Evolutionary conservation across 2,888 invertebrate species (phyloP).

Genomic region (Ennomos quercinarius): DNA sequence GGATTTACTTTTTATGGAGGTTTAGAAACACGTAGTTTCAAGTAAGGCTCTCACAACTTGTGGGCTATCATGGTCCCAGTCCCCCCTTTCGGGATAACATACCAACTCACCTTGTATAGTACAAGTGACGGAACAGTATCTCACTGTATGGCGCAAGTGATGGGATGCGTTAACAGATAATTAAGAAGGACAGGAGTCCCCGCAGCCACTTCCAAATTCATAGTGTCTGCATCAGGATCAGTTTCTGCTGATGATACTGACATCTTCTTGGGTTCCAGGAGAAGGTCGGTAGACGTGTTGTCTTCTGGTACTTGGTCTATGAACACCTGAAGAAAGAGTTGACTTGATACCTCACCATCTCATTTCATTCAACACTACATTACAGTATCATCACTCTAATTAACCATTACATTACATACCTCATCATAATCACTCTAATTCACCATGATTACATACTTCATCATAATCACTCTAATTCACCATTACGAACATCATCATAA

Average conservation of each 20-base stretch:
- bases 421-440: not conserved
- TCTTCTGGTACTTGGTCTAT: constrained; percentile 63
- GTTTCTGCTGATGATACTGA: constrained; percentile 59
- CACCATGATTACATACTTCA: not conserved
- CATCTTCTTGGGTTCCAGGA: constrained; percentile 64
- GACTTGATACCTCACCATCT: no score
- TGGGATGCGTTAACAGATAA: constrained; percentile 74
- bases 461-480: no score
- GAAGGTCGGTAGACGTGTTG: constrained; percentile 69
- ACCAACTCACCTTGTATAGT: no score
- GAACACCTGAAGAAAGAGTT: constrained; percentile 63
- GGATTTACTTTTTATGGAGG: no score
- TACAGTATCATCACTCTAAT: no score
- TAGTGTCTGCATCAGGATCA: constrained; percentile 50
- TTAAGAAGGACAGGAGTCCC: constrained; percentile 76
- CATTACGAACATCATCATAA: no score
- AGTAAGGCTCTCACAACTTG: no score
- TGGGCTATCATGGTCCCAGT: no score
- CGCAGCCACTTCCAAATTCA: constrained; percentile 75
- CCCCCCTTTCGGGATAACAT: no score
- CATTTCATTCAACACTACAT: no score
- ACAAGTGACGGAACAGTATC: not conserved
- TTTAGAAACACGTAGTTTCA: no score
- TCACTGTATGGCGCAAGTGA: constrained; percentile 71
- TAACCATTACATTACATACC: no score